A percentile compares a stretch with the other conserved stretches of the same genome.
phyloP scores from a whole-genome alignment of 2,113 vertebrate genomes.

The Dermatemys mawii region DNA sequence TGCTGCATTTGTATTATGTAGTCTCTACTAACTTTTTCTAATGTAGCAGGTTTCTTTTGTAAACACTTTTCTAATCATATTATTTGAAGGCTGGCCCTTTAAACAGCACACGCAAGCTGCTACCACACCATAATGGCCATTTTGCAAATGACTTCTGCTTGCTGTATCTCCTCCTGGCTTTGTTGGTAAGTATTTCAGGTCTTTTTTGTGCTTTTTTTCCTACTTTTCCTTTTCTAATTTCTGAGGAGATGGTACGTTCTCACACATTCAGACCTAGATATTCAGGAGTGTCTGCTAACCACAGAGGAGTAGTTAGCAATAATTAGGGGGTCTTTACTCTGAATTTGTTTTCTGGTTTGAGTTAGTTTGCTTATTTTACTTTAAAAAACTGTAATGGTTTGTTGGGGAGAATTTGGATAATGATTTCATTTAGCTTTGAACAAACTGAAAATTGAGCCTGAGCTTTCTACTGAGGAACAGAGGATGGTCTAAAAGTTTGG shows the following conservation, averaged over 20 bases:
- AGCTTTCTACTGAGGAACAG: neutral
- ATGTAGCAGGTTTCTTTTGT: neutral
- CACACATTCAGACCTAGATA: neutral
- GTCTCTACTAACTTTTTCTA: neutral
- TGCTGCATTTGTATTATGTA: rapidly evolving
- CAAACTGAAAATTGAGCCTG: neutral
- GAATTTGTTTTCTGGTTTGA: neutral
- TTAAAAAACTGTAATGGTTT: neutral
- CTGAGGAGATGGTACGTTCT: neutral
- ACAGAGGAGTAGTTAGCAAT: neutral
- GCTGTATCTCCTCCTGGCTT: neutral
- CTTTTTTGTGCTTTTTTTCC: neutral
- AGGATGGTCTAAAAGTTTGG: neutral
- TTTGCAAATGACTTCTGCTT: neutral
- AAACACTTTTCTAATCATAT: neutral
- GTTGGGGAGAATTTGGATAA: neutral
- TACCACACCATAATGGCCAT: neutral
- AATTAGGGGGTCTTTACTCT: neutral
- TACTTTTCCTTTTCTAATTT: neutral
- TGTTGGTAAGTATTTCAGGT: neutral
- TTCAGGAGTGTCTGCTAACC: neutral
- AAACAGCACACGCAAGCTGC: neutral
- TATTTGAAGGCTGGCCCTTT: neutral
- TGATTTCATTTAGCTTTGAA: neutral
- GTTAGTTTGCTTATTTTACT: neutral